Evolutionary conservation across 2,797 vertebrate genomes (phyloP), one percentile per base, ranked within the genome.

Genomic region (Danio jaintianensis): DNA sequence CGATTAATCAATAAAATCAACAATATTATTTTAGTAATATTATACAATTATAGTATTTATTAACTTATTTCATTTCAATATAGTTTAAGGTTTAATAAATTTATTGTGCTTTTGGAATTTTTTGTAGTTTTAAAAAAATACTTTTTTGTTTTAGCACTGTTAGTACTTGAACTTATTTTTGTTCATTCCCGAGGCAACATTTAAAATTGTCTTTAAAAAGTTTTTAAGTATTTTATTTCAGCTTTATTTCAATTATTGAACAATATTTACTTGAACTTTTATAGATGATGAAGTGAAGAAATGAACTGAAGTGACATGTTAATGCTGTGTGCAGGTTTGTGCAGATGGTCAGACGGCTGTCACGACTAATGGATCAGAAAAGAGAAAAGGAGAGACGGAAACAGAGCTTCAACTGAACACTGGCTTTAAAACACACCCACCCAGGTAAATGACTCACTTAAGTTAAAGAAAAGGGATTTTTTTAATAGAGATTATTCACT

Each of bases 321-420:
- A 10, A 48, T 68, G 86, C 73, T 84, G 13, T 72, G 77, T 79
- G 7, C 62, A 99, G 98, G 95, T 98, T 79, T 92, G 93, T 91
- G 92, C 91, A 75, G 94, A 98, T 86, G 96, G 96, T 12, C 91
- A 89, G 75, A 82, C 91, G 79, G 93, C 91, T 36, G 90, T 94
- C 68, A 47, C 72, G 13, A 58, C 89, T 55, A 87, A 81, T 73
- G 74, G 82, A 63, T 58, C 90, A 80, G 48, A 40, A 12, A 73
- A 86, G 75, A 81, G 82, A 67, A 11, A 76, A 61, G 59, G 73
- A 29, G 84, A 79, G 47, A 64, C 61, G 13, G 67, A 77, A 2
- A 75, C 84, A 7, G 86, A 88, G 45, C 63, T 86, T 6, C 66
- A 64, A 22, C 67, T 71, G 22, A 73, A 36, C 2, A 8, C 20